phyloP scores from a whole-genome alignment of 2,113 vertebrate genomes.

The Pseudopipra pipra region DNA sequence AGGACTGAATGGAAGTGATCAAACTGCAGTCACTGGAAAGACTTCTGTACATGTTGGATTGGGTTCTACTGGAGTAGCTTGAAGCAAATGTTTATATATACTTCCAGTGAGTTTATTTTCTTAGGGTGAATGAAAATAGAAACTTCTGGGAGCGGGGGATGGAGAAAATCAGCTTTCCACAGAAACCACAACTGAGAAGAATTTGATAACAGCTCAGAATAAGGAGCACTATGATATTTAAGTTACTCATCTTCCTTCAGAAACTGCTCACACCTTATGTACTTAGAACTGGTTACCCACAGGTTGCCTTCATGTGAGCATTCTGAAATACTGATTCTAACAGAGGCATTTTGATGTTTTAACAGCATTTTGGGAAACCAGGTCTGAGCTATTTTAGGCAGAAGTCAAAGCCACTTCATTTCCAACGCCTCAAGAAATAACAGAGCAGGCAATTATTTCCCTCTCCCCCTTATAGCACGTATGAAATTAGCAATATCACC shows the following conservation, averaged over 20 bases:
- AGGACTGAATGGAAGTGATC: conserved; percentile 17
- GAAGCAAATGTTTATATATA: conserved; percentile 40
- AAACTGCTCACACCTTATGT: background rate
- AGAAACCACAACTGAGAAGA: conserved; percentile 16
- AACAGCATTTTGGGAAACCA: background rate
- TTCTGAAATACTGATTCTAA: background rate
- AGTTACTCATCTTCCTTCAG: background rate
- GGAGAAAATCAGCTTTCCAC: conserved; percentile 23
- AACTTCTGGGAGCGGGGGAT: conserved; percentile 9
- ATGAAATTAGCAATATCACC: background rate
- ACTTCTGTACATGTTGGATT: background rate
- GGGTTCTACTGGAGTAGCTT: background rate
- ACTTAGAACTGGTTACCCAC: background rate
- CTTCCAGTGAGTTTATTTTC: conserved; percentile 37
- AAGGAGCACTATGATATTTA: background rate
- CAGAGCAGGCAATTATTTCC: background rate
- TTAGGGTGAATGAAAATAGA: conserved; percentile 39
- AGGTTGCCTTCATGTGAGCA: background rate
- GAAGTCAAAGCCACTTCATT: background rate
- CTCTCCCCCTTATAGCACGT: background rate
- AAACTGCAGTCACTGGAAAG: conserved; percentile 8
- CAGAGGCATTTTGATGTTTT: background rate
- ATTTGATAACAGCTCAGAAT: background rate
- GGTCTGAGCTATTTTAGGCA: background rate
- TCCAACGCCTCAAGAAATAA: background rate